A percentile compares a stretch with the other conserved stretches of the same genome.
phyloP scores from a whole-genome alignment of 1,140 invertebrate genomes.

The Metaphire vulgaris region DNA sequence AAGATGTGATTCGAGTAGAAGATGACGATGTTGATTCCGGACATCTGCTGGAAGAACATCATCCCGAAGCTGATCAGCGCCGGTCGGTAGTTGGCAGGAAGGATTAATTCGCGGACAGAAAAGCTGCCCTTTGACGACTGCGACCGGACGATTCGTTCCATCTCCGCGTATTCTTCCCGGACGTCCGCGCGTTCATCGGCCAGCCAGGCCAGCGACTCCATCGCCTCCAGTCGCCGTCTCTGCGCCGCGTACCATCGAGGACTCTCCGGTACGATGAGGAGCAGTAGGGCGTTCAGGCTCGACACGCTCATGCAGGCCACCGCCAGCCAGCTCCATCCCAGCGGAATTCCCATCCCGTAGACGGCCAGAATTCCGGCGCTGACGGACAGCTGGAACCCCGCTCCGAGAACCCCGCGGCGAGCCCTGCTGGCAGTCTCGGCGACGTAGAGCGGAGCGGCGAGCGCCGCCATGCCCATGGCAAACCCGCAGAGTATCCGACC shows the following conservation, averaged over 20 bases:
- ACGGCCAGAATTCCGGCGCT: slow-evolving; percentile 76
- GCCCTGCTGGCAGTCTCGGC: slow-evolving; percentile 71
- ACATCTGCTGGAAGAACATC: slow-evolving; percentile 78
- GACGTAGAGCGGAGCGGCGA: slow-evolving; percentile 70
- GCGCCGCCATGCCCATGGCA: slow-evolving; percentile 62
- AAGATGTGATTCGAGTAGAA: slow-evolving; percentile 73
- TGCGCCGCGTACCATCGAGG: slow-evolving; percentile 64
- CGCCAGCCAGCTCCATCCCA: slow-evolving; percentile 66
- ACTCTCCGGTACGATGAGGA: slow-evolving; percentile 66
- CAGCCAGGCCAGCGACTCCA: slow-evolving; percentile 60
- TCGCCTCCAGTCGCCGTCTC: slow-evolving; percentile 61
- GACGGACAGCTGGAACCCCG: slow-evolving; percentile 75
- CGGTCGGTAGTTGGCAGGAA: slow-evolving; percentile 31
- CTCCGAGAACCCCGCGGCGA: slow-evolving; percentile 70
- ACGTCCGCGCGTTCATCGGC: neutral
- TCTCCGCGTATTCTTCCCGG: slow-evolving; percentile 42
- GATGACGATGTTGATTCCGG: slow-evolving; percentile 74
- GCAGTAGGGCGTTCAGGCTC: slow-evolving; percentile 61
- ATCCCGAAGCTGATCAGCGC: slow-evolving; percentile 68
- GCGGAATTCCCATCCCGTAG: slow-evolving; percentile 63
- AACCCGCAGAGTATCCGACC: slow-evolving; percentile 67
- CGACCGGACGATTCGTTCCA: neutral
- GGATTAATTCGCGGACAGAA: neutral
- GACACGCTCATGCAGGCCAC: slow-evolving; percentile 63
- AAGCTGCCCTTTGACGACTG: neutral